Base-by-base conservation (phyloP, 2,888 invertebrate species). In the Scaeva pyrastri region DNA sequence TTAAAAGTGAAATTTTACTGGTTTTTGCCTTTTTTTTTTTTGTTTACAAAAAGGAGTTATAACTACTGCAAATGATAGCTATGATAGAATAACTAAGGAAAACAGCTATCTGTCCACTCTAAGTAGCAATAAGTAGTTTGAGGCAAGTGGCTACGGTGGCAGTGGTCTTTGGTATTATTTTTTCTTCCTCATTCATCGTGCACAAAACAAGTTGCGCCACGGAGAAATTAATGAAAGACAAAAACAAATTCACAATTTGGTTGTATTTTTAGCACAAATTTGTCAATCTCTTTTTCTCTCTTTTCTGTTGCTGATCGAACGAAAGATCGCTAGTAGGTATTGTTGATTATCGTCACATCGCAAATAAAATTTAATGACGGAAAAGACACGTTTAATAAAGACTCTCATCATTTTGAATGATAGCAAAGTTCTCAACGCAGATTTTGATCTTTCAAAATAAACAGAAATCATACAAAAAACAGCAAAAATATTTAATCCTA, bases 191-290 rank as follows among this genome's bases (percentile, higher is more conserved):
- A 64, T 70, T 76, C 52, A 77, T 76, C 55, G 58, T 73, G 70
- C 76, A 81, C 55, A 84, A 75, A 75, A 86, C 81, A 64, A 58
- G 70, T 77, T 81, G 45, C 41, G 31, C 36, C 8, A 19, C 48
- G 43, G 76, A 72, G 80, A 76, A 76, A 85, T 79, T 70, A 26
- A 70, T 36, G 31, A 73, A 82, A 75, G 12, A 58, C 8, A 12
- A 75, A 39, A 39, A 82, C 48, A 74, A 78, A 82, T 74, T 82
- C 56, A 78, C 71, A 70, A 62, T 56, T 72, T 60, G 31, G 48
- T 73, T 68, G 71, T 86, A 86, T 86, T 82, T 86, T 82, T 86
- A 86, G 82, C 74, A 73, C 60, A 86, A 82, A 78, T 82, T 82
- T 86, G 77, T 81, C 85, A 81, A 86, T 82, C 64, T 82, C 56